phyloP scores from a whole-genome alignment of 2,797 vertebrate species.

The Podarcis lilfordi region DNA sequence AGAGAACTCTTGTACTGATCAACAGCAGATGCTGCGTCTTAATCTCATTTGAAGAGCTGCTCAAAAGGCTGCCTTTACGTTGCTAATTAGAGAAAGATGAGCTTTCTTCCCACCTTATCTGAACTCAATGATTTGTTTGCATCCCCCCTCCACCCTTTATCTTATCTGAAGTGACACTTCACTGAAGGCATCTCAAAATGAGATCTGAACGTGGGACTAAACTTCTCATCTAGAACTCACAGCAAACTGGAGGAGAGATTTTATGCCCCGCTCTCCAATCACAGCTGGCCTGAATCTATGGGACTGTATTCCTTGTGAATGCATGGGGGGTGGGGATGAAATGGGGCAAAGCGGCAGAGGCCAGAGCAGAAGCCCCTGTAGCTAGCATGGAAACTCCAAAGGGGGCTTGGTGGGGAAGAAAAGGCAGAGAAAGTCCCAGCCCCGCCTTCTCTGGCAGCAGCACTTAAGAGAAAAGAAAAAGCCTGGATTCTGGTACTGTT shows the following conservation, averaged over 20 bases:
- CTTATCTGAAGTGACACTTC: conserved; percentile 13
- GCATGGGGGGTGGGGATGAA: neutral
- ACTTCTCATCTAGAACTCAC: neutral
- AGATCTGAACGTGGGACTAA: neutral
- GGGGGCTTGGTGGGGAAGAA: neutral
- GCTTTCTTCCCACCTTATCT: neutral
- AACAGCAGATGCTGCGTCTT: conserved; percentile 1
- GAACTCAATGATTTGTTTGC: neutral
- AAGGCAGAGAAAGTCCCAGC: neutral
- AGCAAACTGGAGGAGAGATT: neutral
- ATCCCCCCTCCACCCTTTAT: neutral
- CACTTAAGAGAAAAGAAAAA: neutral
- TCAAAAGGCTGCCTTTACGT: neutral
- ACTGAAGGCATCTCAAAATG: neutral
- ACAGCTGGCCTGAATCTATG: neutral
- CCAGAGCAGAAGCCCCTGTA: neutral
- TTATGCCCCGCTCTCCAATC: neutral
- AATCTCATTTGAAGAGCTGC: neutral
- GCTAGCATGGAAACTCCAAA: neutral
- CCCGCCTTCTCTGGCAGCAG: neutral
- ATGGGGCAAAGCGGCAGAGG: neutral
- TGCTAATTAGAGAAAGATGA: conserved; percentile 17
- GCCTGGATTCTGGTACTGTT: no score
- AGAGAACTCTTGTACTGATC: conserved; percentile 3
- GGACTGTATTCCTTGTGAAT: neutral